These are phyloP conservation scores for Ochlodes sylvanus DNA, from an alignment of 2,888 invertebrate species.

Conservation along the genomic window DNA sequence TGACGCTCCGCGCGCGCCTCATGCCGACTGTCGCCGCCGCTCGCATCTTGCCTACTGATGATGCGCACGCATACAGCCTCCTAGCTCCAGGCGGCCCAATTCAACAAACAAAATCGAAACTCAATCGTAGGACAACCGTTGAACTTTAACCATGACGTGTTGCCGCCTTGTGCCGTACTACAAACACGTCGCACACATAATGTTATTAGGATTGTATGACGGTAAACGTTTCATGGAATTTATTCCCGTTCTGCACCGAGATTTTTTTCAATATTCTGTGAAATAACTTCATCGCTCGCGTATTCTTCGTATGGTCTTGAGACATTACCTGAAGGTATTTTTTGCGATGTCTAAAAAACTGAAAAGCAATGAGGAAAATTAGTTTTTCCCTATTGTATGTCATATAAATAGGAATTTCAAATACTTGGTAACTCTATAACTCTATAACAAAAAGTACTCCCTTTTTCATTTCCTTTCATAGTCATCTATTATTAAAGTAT, in stretches of 20 bases:
- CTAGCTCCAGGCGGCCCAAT: constrained; percentile 62
- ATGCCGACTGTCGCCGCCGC: constrained; percentile 74
- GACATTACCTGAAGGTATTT: too few relatives aligned
- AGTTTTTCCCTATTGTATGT: too few relatives aligned
- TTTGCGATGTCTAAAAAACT: too few relatives aligned
- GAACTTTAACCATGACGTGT: constrained; percentile 41
- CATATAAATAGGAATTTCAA: too few relatives aligned
- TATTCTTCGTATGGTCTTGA: too few relatives aligned
- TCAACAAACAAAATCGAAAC: constrained; percentile 50
- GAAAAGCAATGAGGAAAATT: too few relatives aligned
- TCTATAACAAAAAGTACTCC: too few relatives aligned
- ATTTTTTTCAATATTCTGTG: too few relatives aligned
- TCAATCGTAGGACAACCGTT: constrained; percentile 46
- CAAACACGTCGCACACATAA: background rate
- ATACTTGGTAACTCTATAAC: too few relatives aligned
- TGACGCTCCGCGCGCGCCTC: constrained; percentile 81
- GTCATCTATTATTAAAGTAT: too few relatives aligned
- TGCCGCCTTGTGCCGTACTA: constrained; percentile 17
- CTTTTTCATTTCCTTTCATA: too few relatives aligned
- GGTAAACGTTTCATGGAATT: background rate
- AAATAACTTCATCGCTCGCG: too few relatives aligned
- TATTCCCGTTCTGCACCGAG: background rate
- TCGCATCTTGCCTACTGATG: constrained; percentile 46
- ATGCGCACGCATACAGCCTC: constrained; percentile 76
- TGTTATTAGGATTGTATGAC: background rate